phyloP scores from a whole-genome alignment of 2,113 vertebrate species.

The Pluvianellus socialis region DNA sequence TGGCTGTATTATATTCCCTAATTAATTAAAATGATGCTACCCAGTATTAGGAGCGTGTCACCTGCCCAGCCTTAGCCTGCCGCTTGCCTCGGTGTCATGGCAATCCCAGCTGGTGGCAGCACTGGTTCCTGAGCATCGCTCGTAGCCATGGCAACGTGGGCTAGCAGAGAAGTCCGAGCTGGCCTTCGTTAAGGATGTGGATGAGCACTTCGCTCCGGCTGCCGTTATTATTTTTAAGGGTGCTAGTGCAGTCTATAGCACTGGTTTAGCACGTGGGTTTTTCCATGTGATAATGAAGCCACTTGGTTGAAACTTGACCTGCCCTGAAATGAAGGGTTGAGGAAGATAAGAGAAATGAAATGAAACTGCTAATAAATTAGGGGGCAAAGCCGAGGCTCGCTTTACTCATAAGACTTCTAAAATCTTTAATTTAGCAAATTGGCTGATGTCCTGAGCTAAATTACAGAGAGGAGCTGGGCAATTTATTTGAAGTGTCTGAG shows the following conservation, averaged over 20 bases:
- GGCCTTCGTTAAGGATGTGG: not conserved
- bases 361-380: not conserved
- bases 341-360: not conserved
- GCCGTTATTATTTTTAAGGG: not conserved
- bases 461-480: not conserved
- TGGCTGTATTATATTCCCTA: not conserved
- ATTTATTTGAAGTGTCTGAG: not conserved
- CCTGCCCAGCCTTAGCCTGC: not conserved
- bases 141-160: conserved; percentile 47
- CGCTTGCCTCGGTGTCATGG: not conserved
- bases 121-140: not conserved
- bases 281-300: not conserved
- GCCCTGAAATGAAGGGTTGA: not conserved
- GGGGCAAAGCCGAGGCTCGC: not conserved
- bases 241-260: not conserved
- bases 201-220: not conserved
- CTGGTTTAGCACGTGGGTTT: not conserved
- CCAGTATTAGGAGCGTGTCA: not conserved
- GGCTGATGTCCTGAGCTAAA: not conserved
- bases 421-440: not conserved
- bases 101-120: conserved; percentile 20
- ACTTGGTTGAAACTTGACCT: not conserved
- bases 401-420: not conserved
- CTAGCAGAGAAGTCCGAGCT: not conserved
- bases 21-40: not conserved